phyloP scores from a whole-genome alignment of 1,140 invertebrate species.

The Bemisia tabaci region DNA sequence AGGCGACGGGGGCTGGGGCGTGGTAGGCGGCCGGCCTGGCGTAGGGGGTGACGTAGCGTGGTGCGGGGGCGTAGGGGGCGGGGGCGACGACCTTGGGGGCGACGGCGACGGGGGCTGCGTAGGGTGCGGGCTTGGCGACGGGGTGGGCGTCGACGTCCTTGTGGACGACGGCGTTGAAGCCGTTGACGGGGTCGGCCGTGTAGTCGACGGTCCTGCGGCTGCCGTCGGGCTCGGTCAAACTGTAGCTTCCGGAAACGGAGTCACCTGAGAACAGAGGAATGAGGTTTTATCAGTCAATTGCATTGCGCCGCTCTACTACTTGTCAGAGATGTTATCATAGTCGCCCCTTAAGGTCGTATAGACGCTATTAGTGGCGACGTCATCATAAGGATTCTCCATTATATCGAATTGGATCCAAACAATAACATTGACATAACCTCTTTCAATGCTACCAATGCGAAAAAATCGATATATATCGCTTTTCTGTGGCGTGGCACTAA shows the following conservation, averaged over 20 bases:
- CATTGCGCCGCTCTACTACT: too few species aligned
- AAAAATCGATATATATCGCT: too few species aligned
- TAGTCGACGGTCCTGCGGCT: conserved; percentile 44
- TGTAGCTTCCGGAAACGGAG: conserved; percentile 31
- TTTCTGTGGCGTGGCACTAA: too few species aligned
- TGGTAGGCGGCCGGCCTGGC: conserved; percentile 3
- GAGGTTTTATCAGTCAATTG: too few species aligned
- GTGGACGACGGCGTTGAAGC: conserved; percentile 47
- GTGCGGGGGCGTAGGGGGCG: conserved; percentile 1
- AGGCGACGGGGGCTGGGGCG: conserved; percentile 1
- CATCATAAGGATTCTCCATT: too few species aligned
- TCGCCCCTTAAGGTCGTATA: too few species aligned
- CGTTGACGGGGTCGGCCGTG: conserved; percentile 41
- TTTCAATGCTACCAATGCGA: too few species aligned
- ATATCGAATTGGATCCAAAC: too few species aligned
- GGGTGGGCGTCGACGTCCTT: conserved; percentile 27
- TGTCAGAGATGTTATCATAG: too few species aligned
- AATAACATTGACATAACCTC: too few species aligned
- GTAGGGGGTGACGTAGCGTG: conserved; percentile 13
- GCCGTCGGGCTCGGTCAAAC: conserved; percentile 35
- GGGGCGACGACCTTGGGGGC: conserved; percentile 12
- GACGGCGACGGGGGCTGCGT: conserved; percentile 10
- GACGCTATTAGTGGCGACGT: too few species aligned
- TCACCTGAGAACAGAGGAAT: too few species aligned
- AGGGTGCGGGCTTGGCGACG: not conserved